Percentiles rank a stretch among this genome's conserved stretches.
These are phyloP conservation scores for Mesembrinibis cayennensis DNA, from an alignment of 2,113 vertebrate species.

Conservation along the genomic window DNA sequence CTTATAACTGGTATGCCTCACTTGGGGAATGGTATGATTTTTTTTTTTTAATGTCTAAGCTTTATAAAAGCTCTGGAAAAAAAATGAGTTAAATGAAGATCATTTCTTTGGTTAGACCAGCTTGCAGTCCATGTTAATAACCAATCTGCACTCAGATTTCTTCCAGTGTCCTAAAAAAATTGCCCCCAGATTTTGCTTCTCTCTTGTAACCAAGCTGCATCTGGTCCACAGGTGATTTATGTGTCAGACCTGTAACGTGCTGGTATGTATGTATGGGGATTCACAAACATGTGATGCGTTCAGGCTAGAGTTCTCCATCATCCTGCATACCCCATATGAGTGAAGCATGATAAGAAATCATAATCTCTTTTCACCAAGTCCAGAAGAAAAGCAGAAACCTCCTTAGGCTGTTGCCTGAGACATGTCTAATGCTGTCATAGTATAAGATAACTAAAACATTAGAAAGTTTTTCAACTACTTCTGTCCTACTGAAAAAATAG, in stretches of 20 bases:
- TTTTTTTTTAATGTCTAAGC: neutral
- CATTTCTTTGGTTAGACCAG: neutral
- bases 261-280: neutral
- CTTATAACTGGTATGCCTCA: neutral
- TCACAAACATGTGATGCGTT: neutral
- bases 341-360: neutral
- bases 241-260: neutral
- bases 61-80: neutral
- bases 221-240: neutral
- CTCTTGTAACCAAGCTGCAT: neutral
- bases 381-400: neutral
- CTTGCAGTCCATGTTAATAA: neutral
- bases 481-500: neutral
- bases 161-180: neutral
- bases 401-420: neutral
- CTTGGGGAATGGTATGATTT: neutral
- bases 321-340: neutral
- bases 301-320: neutral
- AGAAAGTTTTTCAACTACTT: neutral
- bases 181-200: neutral
- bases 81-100: neutral
- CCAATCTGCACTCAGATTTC: neutral
- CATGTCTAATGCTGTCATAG: neutral
- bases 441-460: neutral
- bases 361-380: neutral